Evolutionary conservation across 2,113 vertebrate genomes (phyloP), one percentile per base, ranked within the genome.

Genomic region (Albula goreensis): DNA sequence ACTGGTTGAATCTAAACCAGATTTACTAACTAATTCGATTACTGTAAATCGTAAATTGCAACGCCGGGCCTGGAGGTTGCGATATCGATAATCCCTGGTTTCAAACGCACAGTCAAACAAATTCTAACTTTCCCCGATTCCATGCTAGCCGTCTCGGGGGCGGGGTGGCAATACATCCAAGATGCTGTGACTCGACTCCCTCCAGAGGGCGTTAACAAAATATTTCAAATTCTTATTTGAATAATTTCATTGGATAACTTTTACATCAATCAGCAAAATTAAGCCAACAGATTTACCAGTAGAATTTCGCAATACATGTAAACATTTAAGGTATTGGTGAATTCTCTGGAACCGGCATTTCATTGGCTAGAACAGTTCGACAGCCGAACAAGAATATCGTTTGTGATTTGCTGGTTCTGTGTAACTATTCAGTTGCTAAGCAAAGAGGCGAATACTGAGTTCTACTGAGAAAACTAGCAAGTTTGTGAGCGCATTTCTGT

Each of bases 401-500:
- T 22, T 79, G 49, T 79, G 86, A 63, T 78, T 83, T 8, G 82
- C 25, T 78, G 63, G 50, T 52, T 22, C 15, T 50, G 79, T 57
- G 86, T 78, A 12, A 0, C 48, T 84, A 3, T 82, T 87, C 80
- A n/a, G 85, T 50, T 57, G 48, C 12, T 57, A 83, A 1, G 88
- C 85, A 88, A 80, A 41, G 31, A 41, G 31, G 31, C 31, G 31
- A 41, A 41, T 41, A 41, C 31, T 41, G 31, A 41, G 31, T 41
- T 41, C 31, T 41, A 41, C 31, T 0, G 31, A 41, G 87, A 90
- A 92, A 91, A 87, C 74, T 70, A 22, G 78, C 79, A 87, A 48
- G 57, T 60, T 88, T 86, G 3, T 90, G 88, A 4, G 89, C 50
- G 0, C 0, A 84, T 86, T 0, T 78, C 10, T 11, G 92, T 93